Percentiles rank a stretch among this genome's conserved stretches.
These are phyloP conservation scores for Digitonthophagus gazella DNA, from an alignment of 2,888 invertebrate species.

Conservation along the genomic window DNA sequence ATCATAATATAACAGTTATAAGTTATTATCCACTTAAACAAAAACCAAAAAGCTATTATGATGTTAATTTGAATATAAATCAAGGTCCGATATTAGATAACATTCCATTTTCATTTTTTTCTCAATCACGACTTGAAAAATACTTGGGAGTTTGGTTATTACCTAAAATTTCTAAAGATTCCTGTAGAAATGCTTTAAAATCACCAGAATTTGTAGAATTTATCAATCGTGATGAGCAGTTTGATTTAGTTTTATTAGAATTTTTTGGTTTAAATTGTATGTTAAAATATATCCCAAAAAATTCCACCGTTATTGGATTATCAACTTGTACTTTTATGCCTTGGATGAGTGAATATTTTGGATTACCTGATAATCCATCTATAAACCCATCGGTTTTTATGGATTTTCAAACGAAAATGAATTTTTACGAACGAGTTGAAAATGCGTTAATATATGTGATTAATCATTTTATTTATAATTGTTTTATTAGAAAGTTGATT, in stretches of 20 bases:
- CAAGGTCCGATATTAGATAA: constrained; percentile 16
- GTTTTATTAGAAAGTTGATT: constrained; percentile 33
- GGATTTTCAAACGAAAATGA: constrained; percentile 36
- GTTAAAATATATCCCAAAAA: constrained; percentile 60
- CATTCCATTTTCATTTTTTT: constrained; percentile 16
- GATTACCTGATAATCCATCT: constrained; percentile 51
- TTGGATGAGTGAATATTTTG: constrained; percentile 50
- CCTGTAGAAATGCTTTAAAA: constrained; percentile 26
- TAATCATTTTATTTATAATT: constrained; percentile 25
- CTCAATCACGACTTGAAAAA: constrained; percentile 2
- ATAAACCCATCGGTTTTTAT: constrained; percentile 52
- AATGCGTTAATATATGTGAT: constrained; percentile 33
- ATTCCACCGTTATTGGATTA: constrained; percentile 57
- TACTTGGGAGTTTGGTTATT: constrained; percentile 1
- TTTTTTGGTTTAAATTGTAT: constrained; percentile 69
- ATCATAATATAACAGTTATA: constrained; percentile 67
- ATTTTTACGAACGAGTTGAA: constrained; percentile 33
- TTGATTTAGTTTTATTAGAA: constrained; percentile 66
- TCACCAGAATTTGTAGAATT: constrained; percentile 47
- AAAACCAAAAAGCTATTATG: constrained; percentile 28
- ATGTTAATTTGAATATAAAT: constrained; percentile 28
- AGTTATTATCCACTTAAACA: constrained; percentile 57
- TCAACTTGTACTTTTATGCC: constrained; percentile 53
- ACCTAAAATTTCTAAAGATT: constrained; percentile 9
- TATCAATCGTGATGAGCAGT: constrained; percentile 51